Base-by-base conservation (phyloP, 2,113 vertebrate genomes). In the Cryptotis parvus region DNA sequence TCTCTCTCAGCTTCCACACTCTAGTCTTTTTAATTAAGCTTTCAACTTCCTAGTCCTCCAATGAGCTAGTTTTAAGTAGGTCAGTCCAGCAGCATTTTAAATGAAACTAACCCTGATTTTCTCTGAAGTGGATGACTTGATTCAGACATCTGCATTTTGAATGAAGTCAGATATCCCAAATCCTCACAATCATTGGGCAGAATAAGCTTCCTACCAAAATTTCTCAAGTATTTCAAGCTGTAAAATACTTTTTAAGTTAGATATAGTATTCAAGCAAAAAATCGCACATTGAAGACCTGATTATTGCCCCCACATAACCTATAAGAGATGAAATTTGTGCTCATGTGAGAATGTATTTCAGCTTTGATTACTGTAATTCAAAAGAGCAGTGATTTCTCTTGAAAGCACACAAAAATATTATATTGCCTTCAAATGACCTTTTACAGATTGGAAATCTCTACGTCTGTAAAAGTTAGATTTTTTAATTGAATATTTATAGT, bases 361-460 rank as follows among this genome's bases (percentile, higher is more conserved):
- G 31, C 69, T 86, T 82, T 79, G 29, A 94, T 80, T 73, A 70
- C 14, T 89, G 4, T 84, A 95, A 77, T 73, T 33, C 69, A 78
- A 49, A 84, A 84, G 41, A 79, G 12, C 33, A 37, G 49, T 76
- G 9, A 6, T 69, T 93, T 94, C 15, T 82, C 8, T 88, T 73
- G 39, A 69, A 94, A 85, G 35, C 68, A 89, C 9, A 70, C 33
- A 76, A 87, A 91, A 73, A 61, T 68, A 65, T 26, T 84, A 84
- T 70, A 63, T 41, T 79, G 52, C 43, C 12, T 78, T 88, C 72
- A 92, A 80, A 16, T 58, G n/a, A 65, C 76, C 26, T 24, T 84
- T n/a, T 20, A 91, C 27, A 39, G 45, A 63, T 16, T 37, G 52
- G 91, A 90, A 95, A 58, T 39, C 45, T 81, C 8, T 84, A 68